Evolutionary conservation across 2,113 vertebrate species (phyloP).

Genomic region (Telmatochromis sp.): DNA sequence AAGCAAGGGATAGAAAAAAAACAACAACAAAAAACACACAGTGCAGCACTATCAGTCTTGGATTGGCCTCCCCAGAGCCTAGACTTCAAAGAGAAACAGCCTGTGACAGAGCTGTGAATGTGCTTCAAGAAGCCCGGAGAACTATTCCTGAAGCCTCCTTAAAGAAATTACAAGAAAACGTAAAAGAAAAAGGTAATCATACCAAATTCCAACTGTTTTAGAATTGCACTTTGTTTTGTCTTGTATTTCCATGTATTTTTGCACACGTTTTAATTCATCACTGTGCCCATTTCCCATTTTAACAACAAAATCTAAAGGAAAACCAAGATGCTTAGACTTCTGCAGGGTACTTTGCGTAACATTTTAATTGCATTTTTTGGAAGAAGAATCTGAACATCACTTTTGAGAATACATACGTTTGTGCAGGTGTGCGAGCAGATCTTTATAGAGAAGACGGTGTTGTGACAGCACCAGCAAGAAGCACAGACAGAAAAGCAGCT

Average conservation of each 20-base stretch:
- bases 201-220: not conserved
- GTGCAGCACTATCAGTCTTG: not conserved
- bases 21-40: not conserved
- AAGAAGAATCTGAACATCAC: not conserved
- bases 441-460: constrained; percentile 45
- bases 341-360: not conserved
- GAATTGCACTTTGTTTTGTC: not conserved
- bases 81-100: not conserved
- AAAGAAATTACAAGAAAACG: not conserved
- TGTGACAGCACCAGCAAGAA: constrained; percentile 53
- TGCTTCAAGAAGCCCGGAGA: not conserved
- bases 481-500: constrained; percentile 69
- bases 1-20: not conserved
- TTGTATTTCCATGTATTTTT: not conserved
- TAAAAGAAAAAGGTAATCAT: not conserved
- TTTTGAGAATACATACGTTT: constrained; percentile 46
- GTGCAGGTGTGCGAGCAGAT: constrained; percentile 49
- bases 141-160: not conserved
- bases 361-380: not conserved
- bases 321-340: accelerated
- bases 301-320: not conserved
- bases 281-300: not conserved
- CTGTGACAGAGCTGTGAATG: not conserved
- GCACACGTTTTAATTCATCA: not conserved
- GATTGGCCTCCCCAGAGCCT: not conserved